phyloP scores from a whole-genome alignment of 2,113 vertebrate species.

The Hippocampus abdominalis region DNA sequence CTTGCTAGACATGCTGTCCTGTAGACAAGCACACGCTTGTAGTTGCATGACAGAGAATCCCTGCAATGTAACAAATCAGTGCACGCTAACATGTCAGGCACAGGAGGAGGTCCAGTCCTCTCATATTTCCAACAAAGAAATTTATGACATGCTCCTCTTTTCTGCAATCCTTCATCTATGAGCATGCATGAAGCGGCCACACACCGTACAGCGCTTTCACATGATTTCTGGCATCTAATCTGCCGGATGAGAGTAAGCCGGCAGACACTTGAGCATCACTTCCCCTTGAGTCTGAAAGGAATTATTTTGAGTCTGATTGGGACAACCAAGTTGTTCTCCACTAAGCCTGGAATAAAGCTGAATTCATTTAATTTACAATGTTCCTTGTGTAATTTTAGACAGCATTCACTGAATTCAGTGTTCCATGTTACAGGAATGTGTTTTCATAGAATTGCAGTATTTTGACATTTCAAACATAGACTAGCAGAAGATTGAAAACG shows the following conservation, averaged over 20 bases:
- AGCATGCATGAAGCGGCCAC: conserved; percentile 40
- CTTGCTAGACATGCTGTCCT: conserved; percentile 45
- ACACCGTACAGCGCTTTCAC: conserved; percentile 12
- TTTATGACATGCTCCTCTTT: neutral
- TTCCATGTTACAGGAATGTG: neutral
- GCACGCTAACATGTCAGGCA: conserved; percentile 9
- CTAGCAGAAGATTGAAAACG: neutral
- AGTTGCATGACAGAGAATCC: conserved; percentile 47
- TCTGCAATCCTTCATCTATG: conserved; percentile 5
- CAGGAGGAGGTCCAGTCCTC: neutral
- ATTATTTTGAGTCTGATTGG: conserved; percentile 36
- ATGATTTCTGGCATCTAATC: conserved; percentile 22
- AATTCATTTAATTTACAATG: conserved; percentile 39
- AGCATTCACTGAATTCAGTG: neutral
- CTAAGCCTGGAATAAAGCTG: conserved; percentile 57
- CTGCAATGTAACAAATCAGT: conserved; percentile 21
- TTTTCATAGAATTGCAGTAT: neutral
- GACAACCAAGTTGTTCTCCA: conserved; percentile 43
- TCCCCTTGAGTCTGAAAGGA: conserved; percentile 38
- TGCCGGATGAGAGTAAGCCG: conserved; percentile 37
- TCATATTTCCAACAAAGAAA: neutral
- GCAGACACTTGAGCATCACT: conserved; percentile 30
- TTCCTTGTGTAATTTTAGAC: neutral
- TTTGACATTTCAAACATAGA: neutral
- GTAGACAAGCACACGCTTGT: conserved; percentile 46